These are phyloP conservation scores for Muscicapa comitata DNA, from an alignment of 2,797 vertebrate species.

Conservation along the genomic window DNA sequence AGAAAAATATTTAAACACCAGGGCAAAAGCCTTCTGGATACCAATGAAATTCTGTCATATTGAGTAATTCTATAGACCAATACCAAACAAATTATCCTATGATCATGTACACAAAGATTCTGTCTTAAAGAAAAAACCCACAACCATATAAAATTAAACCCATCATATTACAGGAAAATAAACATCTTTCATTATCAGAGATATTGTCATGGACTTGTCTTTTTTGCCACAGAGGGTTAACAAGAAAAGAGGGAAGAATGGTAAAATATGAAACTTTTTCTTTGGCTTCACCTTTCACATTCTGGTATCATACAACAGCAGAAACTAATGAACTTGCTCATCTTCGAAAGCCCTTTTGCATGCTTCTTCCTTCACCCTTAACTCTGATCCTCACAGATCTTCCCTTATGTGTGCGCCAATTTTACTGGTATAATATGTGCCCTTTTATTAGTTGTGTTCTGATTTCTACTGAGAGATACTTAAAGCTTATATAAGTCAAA, in stretches of 20 bases:
- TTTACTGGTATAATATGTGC: constrained; percentile 16
- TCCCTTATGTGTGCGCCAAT: not conserved
- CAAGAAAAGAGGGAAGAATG: not conserved
- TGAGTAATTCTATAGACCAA: not conserved
- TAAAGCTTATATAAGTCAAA: constrained; percentile 54
- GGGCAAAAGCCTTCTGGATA: not conserved
- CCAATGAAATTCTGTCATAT: not conserved
- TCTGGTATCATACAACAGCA: not conserved
- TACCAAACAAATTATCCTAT: not conserved
- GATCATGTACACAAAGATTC: not conserved
- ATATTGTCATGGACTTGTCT: not conserved
- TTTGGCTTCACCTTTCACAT: constrained; percentile 22
- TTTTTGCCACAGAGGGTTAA: not conserved
- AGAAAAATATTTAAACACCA: not conserved
- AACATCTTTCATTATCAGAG: not conserved
- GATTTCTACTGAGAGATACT: constrained; percentile 44
- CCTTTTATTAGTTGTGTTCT: constrained; percentile 54
- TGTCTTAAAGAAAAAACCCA: not conserved
- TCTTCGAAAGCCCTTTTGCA: constrained; percentile 14
- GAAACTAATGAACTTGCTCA: constrained; percentile 18
- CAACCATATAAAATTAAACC: not conserved
- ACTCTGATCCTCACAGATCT: not conserved
- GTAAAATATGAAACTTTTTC: not conserved
- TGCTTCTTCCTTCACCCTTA: constrained; percentile 20
- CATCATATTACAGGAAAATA: not conserved